Conservation (phyloP, 2,888 invertebrate species). For the Stenodera caucasica region DNA sequence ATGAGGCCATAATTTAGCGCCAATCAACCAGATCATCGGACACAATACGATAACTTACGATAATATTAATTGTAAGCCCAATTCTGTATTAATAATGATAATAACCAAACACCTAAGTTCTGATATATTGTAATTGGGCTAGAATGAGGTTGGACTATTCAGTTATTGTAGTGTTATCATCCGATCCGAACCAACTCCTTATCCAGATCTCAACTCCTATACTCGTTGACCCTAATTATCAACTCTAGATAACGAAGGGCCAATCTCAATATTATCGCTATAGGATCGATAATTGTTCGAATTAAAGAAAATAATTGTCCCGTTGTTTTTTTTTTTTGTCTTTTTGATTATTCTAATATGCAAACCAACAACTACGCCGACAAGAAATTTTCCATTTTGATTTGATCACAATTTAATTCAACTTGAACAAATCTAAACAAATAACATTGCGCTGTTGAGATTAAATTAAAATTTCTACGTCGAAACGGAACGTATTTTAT, state of each 20-base stretch:
- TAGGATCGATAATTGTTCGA: no score
- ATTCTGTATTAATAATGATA: background rate
- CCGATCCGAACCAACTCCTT: background rate
- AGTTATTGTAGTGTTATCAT: background rate
- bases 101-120: background rate
- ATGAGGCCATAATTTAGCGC: background rate
- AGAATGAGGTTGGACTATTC: background rate
- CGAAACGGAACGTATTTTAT: constrained; percentile 5
- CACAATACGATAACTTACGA: background rate
- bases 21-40: background rate
- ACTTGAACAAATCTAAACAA: background rate
- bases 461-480: constrained; percentile 6
- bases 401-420: constrained; percentile 1
- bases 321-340: background rate
- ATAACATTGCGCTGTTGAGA: background rate
- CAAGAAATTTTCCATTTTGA: background rate
- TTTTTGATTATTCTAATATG: background rate
- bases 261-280: no score
- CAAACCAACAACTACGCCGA: background rate
- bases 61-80: background rate
- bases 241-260: background rate
- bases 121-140: constrained; percentile 5
- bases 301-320: no score
- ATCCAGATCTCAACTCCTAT: background rate
- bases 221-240: background rate